These are phyloP conservation scores for Malthinus flaveolus DNA, from an alignment of 2,888 invertebrate species.

Conservation along the genomic window DNA sequence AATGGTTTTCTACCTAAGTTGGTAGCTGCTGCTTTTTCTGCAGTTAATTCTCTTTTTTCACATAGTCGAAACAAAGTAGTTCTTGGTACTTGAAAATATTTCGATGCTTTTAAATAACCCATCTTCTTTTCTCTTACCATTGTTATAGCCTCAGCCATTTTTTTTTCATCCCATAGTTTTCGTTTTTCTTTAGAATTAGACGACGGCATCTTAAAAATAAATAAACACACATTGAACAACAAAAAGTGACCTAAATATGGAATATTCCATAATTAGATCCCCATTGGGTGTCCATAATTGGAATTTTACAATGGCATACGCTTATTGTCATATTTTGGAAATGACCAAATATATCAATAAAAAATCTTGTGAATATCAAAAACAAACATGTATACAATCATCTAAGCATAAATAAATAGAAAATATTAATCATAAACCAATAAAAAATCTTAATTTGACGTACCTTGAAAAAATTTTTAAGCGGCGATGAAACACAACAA, in stretches of 20 bases:
- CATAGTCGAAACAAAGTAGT: slow-evolving; percentile 12
- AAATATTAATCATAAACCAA: neutral
- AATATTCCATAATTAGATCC: neutral
- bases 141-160: neutral
- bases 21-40: neutral
- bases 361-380: neutral
- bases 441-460: neutral
- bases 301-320: neutral
- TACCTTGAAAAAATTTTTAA: neutral
- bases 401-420: neutral
- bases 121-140: slow-evolving; percentile 7
- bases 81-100: slow-evolving; percentile 8
- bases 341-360: neutral
- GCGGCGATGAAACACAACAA: neutral
- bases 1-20: slow-evolving; percentile 27
- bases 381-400: neutral
- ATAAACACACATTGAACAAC: too few relatives aligned
- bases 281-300: neutral
- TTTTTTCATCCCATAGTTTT: neutral
- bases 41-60: neutral
- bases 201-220: neutral
- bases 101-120: slow-evolving; percentile 12
- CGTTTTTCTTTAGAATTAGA: neutral
- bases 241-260: neutral
- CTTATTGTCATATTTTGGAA: neutral